A percentile compares a stretch with the other conserved stretches of the same genome.
Evolutionary conservation across 2,888 invertebrate genomes (phyloP).

Genomic region (Pheosia tremula): DNA sequence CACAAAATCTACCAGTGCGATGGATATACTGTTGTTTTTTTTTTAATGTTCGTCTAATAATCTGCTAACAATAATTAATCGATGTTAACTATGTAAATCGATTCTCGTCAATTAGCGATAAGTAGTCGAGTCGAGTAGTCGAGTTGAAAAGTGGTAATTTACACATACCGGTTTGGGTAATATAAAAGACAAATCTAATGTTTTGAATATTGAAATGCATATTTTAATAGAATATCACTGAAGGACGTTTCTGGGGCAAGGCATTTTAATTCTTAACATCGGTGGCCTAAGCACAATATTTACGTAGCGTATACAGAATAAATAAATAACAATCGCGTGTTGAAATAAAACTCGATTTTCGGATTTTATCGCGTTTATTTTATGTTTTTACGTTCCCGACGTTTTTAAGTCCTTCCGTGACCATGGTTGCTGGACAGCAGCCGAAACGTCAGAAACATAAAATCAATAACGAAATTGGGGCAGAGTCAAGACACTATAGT

Average conservation of each 20-base stretch:
- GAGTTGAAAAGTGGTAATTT: not conserved
- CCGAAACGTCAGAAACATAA: no score
- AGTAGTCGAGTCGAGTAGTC: not conserved
- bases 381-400: no score
- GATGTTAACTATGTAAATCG: not conserved
- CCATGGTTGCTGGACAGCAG: no score
- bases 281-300: no score
- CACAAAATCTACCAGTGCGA: not conserved
- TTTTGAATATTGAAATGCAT: conserved; percentile 9
- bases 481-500: no score
- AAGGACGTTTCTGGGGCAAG: not conserved
- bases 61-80: not conserved
- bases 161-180: conserved; percentile 27
- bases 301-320: no score
- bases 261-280: no score
- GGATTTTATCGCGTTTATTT: no score
- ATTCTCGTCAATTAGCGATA: conserved; percentile 30
- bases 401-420: no score
- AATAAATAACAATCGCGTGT: no score
- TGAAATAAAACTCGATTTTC: no score
- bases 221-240: not conserved
- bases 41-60: not conserved
- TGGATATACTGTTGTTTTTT: not conserved
- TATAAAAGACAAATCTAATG: conserved; percentile 31
- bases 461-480: no score